These are phyloP conservation scores for Beris chalybata DNA, from an alignment of 2,888 invertebrate species.

Conservation along the genomic window DNA sequence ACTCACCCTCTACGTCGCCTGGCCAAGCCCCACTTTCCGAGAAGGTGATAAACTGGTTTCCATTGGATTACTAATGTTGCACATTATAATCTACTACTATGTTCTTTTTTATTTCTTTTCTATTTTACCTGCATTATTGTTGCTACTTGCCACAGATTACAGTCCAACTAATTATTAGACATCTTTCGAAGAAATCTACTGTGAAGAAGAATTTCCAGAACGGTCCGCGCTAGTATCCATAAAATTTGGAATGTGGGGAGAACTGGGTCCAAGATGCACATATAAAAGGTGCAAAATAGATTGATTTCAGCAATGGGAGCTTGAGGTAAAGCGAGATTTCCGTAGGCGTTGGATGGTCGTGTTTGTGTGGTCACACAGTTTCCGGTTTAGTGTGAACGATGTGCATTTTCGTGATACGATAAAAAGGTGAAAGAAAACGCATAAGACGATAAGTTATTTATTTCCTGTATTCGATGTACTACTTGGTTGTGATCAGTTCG, in stretches of 20 bases:
- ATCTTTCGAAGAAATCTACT: conserved; percentile 13
- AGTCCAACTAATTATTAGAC: conserved; percentile 27
- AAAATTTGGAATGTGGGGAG: conserved; percentile 25
- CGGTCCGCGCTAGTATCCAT: conserved; percentile 8
- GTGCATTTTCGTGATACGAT: too few species aligned
- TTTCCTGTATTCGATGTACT: too few species aligned
- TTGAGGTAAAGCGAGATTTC: not conserved
- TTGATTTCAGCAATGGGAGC: conserved; percentile 26
- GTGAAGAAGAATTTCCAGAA: conserved; percentile 10
- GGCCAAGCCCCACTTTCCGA: conserved; percentile 15
- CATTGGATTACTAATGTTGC: conserved; percentile 29
- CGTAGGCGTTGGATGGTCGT: too few species aligned
- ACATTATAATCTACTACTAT: conserved; percentile 29
- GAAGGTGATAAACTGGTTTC: conserved; percentile 26
- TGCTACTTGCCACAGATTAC: too few species aligned
- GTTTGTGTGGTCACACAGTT: too few species aligned
- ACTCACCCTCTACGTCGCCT: conserved; percentile 36
- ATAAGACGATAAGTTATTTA: too few species aligned
- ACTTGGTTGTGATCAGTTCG: too few species aligned
- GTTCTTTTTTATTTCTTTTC: conserved; percentile 1
- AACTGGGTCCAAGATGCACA: conserved; percentile 18
- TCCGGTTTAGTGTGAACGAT: too few species aligned
- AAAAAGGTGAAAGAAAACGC: too few species aligned
- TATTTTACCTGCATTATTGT: conserved; percentile 2
- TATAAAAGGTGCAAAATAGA: conserved; percentile 23